A percentile compares a stretch with the other conserved stretches of the same genome.
Conservation (phyloP, 2,113 vertebrate species). For the Microtus oregoni region DNA sequence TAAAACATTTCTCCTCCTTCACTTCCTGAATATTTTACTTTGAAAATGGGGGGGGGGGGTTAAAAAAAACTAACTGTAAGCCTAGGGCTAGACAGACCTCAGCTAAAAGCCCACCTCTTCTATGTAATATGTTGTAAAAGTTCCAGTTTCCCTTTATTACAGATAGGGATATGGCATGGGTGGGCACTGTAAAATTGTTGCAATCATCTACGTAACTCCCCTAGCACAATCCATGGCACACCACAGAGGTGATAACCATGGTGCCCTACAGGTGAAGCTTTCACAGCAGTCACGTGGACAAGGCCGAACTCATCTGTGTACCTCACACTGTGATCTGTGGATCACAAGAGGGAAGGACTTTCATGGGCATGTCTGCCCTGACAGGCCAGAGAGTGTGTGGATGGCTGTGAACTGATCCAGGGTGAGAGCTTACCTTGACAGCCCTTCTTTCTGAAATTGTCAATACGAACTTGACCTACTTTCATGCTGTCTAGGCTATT, state of each 20-base stretch:
- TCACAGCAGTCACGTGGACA: background rate
- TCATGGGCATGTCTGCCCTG: background rate
- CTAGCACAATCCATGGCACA: background rate
- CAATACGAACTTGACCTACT: background rate
- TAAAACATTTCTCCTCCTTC: background rate
- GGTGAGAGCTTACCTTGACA: background rate
- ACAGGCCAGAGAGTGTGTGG: background rate
- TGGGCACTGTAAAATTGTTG: background rate
- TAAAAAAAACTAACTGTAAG: background rate
- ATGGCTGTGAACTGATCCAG: background rate
- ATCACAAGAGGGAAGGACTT: background rate
- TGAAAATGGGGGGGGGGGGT: background rate
- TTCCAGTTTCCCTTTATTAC: background rate
- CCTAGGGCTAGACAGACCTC: background rate
- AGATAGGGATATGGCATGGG: background rate
- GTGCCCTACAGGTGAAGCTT: background rate
- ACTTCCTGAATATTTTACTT: background rate
- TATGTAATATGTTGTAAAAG: background rate
- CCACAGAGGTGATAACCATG: background rate
- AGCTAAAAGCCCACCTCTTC: background rate
- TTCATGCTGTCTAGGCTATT: background rate
- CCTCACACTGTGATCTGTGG: background rate
- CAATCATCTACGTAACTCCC: background rate
- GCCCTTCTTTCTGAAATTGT: background rate
- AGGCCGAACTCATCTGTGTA: background rate